These are phyloP conservation scores for Tachypleus tridentatus DNA, from an alignment of 1,140 invertebrate species.

Conservation along the genomic window DNA sequence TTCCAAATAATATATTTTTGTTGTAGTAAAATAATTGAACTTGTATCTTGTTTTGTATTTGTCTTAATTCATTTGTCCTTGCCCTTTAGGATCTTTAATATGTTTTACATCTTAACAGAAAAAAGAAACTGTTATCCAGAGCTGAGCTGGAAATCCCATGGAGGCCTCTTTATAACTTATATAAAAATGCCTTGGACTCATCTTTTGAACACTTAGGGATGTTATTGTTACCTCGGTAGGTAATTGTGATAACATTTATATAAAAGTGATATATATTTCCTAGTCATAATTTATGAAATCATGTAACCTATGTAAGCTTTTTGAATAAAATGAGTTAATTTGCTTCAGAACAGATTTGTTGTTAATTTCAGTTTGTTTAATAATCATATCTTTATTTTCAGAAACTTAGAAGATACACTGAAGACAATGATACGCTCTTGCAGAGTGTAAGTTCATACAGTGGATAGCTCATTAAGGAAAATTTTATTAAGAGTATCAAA, in stretches of 20 bases:
- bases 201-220: conserved; percentile 45
- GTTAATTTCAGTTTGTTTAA: background rate
- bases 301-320: background rate
- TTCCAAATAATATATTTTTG: no score
- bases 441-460: conserved; percentile 41
- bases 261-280: no score
- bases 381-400: conserved; percentile 11
- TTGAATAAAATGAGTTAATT: background rate
- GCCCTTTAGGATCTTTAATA: conserved; percentile 3
- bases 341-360: no score
- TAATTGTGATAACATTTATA: conserved; percentile 16
- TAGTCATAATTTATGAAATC: no score
- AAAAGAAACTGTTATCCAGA: conserved; percentile 57
- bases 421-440: conserved; percentile 31
- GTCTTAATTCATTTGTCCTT: conserved; percentile 2
- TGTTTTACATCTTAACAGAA: conserved; percentile 43
- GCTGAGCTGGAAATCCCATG: conserved; percentile 71
- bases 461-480: background rate
- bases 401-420: conserved; percentile 24
- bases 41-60: no score
- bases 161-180: conserved; percentile 66
- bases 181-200: conserved; percentile 39
- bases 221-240: conserved; percentile 43
- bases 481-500: no score
- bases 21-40: no score